These are phyloP conservation scores for Falco punctatus DNA, from an alignment of 2,113 vertebrate species.

Conservation along the genomic window DNA sequence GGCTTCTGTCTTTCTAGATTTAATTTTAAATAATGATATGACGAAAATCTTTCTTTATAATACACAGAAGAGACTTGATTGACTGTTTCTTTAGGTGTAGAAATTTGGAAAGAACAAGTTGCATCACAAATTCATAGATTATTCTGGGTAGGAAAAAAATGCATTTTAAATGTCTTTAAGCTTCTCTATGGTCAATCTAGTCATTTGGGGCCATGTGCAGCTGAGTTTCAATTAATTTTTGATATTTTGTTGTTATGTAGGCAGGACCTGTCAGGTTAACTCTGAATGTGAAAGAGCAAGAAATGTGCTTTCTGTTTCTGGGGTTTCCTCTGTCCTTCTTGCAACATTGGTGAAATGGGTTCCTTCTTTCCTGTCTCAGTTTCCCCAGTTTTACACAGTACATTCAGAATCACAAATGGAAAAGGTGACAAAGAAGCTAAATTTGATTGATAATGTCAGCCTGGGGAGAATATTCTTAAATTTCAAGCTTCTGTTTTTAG, in stretches of 20 bases:
- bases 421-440: not conserved
- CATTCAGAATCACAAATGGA: not conserved
- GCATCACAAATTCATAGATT: not conserved
- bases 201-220: not conserved
- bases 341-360: not conserved
- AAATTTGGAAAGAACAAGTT: not conserved
- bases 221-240: not conserved
- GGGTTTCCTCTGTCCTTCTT: not conserved
- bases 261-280: not conserved
- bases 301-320: not conserved
- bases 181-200: not conserved
- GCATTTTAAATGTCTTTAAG: not conserved
- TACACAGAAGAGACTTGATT: not conserved
- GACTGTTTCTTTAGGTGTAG: not conserved
- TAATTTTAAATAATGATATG: not conserved
- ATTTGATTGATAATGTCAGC: not conserved
- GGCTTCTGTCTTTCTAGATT: not conserved
- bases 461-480: not conserved
- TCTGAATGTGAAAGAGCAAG: not conserved
- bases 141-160: not conserved
- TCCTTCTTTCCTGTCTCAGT: not conserved
- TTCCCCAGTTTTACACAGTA: not conserved
- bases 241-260: not conserved
- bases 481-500: constrained; percentile 29
- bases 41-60: not conserved